A percentile compares a stretch with the other conserved stretches of the same genome.
These are phyloP conservation scores for Eulemur rufifrons DNA, from an alignment of 2,113 vertebrate species.

Conservation along the genomic window DNA sequence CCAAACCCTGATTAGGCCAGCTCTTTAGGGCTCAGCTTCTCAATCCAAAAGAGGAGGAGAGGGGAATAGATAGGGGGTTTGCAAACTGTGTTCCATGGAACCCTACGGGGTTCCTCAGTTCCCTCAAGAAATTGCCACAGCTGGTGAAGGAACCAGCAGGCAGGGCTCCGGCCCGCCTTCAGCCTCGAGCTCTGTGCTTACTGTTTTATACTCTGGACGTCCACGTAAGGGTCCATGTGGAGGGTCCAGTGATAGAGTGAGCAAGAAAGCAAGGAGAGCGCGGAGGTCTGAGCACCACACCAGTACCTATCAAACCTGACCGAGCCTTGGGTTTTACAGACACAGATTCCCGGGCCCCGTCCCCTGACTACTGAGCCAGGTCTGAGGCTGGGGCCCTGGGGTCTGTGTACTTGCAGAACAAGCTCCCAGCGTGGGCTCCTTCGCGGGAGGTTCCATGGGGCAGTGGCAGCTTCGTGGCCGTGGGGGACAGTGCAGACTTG, in stretches of 20 bases:
- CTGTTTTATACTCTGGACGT: neutral
- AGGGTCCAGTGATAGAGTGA: neutral
- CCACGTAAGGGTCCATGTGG: neutral
- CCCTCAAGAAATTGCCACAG: fast-evolving
- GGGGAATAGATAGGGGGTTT: neutral
- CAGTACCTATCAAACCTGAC: neutral
- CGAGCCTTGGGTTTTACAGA: neutral
- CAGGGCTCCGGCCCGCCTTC: neutral
- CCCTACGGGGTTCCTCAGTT: neutral
- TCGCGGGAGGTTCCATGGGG: fast-evolving
- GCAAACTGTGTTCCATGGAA: neutral
- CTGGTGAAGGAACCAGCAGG: neutral
- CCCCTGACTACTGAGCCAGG: neutral
- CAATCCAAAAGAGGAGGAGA: neutral
- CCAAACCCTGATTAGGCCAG: too few species aligned
- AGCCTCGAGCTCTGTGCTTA: neutral
- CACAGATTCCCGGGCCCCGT: neutral
- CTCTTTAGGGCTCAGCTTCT: neutral
- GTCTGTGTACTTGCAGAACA: fast-evolving
- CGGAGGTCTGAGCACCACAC: neutral
- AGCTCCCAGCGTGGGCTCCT: neutral
- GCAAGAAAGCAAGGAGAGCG: too few species aligned
- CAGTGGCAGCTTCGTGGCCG: fast-evolving
- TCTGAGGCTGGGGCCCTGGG: neutral
- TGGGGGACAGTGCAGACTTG: neutral